Evolutionary conservation across 1,140 invertebrate genomes (phyloP).

Genomic region (Pantala flavescens): DNA sequence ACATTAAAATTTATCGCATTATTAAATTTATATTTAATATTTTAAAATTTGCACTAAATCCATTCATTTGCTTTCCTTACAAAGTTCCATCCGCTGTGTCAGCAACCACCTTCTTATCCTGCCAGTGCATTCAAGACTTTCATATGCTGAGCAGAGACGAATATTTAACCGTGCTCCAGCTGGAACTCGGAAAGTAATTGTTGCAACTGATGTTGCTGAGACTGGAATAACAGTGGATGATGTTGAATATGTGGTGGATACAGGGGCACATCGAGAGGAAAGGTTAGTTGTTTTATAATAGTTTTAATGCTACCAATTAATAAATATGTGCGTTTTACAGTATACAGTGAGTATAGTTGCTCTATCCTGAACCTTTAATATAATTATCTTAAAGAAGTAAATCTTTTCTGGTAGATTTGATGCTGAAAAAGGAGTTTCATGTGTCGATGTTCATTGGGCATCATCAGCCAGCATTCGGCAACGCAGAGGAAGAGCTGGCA

Average conservation of each 20-base stretch:
- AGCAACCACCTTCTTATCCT: constrained; percentile 26
- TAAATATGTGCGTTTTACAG: too few relatives aligned
- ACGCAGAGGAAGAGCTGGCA: constrained; percentile 53
- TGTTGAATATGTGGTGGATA: constrained; percentile 43
- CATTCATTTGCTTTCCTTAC: too few relatives aligned
- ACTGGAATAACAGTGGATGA: constrained; percentile 43
- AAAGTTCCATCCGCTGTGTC: neutral
- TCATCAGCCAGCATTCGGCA: constrained; percentile 52
- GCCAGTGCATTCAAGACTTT: constrained; percentile 38
- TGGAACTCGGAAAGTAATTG: constrained; percentile 37
- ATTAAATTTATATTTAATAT: too few relatives aligned
- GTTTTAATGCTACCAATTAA: neutral
- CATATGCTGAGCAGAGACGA: constrained; percentile 34
- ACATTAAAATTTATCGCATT: too few relatives aligned
- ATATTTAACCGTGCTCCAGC: constrained; percentile 34
- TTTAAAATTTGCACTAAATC: too few relatives aligned
- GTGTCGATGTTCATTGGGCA: constrained; percentile 33
- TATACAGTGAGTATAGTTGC: too few relatives aligned
- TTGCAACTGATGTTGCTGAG: constrained; percentile 43
- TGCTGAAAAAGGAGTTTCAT: constrained; percentile 26
- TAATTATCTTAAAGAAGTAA: too few relatives aligned
- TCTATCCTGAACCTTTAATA: too few relatives aligned
- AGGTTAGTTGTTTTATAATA: constrained; percentile 19
- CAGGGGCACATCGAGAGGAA: constrained; percentile 40
- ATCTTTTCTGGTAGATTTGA: constrained; percentile 21